phyloP scores from a whole-genome alignment of 2,797 vertebrate species.

The Galagoides demidoff region DNA sequence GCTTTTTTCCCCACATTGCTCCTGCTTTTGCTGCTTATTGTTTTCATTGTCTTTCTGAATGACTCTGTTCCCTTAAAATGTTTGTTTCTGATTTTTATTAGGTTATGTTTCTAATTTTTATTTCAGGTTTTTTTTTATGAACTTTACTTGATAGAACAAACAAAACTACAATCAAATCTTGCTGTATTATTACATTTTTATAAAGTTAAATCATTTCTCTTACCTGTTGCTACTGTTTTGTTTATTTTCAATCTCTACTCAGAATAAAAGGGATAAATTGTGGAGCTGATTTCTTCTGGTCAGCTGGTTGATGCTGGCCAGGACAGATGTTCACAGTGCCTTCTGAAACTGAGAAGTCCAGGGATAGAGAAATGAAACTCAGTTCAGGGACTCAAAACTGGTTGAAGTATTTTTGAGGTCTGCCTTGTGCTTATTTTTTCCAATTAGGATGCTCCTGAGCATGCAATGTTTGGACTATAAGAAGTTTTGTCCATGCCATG shows the following conservation, averaged over 20 bases:
- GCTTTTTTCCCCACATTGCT: neutral
- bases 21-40: constrained; percentile 39
- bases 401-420: neutral
- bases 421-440: neutral
- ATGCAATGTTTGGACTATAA: neutral
- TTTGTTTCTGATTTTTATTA: constrained; percentile 67
- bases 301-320: neutral
- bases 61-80: constrained; percentile 26
- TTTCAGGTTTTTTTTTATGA: constrained; percentile 74
- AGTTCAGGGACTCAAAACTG: neutral
- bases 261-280: neutral
- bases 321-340: neutral
- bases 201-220: constrained; percentile 81
- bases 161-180: constrained; percentile 66
- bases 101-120: constrained; percentile 71
- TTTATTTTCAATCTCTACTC: neutral
- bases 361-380: neutral
- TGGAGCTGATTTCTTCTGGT: neutral
- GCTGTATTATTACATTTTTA: constrained; percentile 80
- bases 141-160: constrained; percentile 61
- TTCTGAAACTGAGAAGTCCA: neutral
- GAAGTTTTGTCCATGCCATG: neutral
- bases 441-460: neutral
- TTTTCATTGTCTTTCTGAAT: constrained; percentile 34
- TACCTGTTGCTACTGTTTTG: constrained; percentile 33